Percentiles rank a stretch among this genome's conserved stretches.
Conservation (phyloP, 2,888 invertebrate species). For the Yponomeuta cagnagella region DNA sequence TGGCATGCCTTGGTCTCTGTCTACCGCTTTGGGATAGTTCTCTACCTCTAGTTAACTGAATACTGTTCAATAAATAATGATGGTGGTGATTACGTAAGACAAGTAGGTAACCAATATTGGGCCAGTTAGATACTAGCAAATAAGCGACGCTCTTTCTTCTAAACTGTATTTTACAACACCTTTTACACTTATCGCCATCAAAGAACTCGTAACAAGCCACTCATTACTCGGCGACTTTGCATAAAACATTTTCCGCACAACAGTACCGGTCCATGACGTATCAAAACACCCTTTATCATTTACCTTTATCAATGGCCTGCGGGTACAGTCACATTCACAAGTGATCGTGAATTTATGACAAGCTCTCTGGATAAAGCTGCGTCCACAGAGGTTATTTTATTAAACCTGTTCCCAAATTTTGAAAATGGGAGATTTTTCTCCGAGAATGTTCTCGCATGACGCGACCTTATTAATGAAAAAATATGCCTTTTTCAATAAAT, state of each 20-base stretch:
- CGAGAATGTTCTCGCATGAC: too few species aligned
- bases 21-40: too few species aligned
- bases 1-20: too few species aligned
- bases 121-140: too few species aligned
- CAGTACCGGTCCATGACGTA: constrained; percentile 2
- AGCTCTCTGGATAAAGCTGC: neutral
- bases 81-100: too few species aligned
- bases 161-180: neutral
- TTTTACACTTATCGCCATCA: neutral
- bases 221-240: neutral
- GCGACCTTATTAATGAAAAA: too few species aligned
- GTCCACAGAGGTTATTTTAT: neutral
- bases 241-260: neutral
- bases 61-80: too few species aligned
- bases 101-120: too few species aligned
- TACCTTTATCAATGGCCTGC: constrained; percentile 22
- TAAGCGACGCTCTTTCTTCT: too few species aligned
- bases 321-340: constrained; percentile 29
- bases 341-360: constrained; percentile 42
- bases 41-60: too few species aligned
- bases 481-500: too few species aligned
- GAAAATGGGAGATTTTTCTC: neutral
- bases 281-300: constrained; percentile 20
- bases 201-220: neutral
- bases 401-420: neutral